A percentile compares a stretch with the other conserved stretches of the same genome.
Evolutionary conservation across 2,888 invertebrate genomes (phyloP).

Genomic region (Timema podura): DNA sequence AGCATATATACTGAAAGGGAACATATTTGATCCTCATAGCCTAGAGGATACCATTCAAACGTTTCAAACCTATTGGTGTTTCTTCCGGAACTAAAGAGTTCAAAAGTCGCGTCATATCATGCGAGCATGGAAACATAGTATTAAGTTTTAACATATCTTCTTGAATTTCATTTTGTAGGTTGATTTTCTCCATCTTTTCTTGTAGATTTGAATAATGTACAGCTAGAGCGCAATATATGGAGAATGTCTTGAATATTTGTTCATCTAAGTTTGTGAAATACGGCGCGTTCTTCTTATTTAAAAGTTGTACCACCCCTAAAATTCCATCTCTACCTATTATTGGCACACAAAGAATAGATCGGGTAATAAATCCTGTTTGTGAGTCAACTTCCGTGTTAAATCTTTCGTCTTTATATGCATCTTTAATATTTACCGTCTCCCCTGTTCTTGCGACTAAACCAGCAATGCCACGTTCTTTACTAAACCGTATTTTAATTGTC

Average conservation of each 20-base stretch:
- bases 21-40: constrained; percentile 50
- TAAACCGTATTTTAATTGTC: constrained; percentile 50
- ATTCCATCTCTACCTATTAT: constrained; percentile 47
- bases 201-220: constrained; percentile 54
- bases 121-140: constrained; percentile 51
- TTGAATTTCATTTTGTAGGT: constrained; percentile 48
- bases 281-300: constrained; percentile 51
- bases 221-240: constrained; percentile 55
- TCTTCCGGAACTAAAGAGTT: constrained; percentile 44
- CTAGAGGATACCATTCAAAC: constrained; percentile 53
- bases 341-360: constrained; percentile 54
- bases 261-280: constrained; percentile 54
- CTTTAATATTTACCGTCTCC: constrained; percentile 49
- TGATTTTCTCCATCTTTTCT: constrained; percentile 48
- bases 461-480: constrained; percentile 52
- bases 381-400: constrained; percentile 53
- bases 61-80: constrained; percentile 47
- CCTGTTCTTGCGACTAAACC: constrained; percentile 52
- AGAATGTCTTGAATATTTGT: constrained; percentile 52
- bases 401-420: constrained; percentile 54
- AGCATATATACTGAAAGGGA: constrained; percentile 45
- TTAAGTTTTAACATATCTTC: constrained; percentile 49
- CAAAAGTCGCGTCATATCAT: constrained; percentile 49
- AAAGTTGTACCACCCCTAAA: constrained; percentile 55
- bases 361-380: constrained; percentile 53